phyloP scores from a whole-genome alignment of 2,113 vertebrate genomes.

The Danionella cerebrum region DNA sequence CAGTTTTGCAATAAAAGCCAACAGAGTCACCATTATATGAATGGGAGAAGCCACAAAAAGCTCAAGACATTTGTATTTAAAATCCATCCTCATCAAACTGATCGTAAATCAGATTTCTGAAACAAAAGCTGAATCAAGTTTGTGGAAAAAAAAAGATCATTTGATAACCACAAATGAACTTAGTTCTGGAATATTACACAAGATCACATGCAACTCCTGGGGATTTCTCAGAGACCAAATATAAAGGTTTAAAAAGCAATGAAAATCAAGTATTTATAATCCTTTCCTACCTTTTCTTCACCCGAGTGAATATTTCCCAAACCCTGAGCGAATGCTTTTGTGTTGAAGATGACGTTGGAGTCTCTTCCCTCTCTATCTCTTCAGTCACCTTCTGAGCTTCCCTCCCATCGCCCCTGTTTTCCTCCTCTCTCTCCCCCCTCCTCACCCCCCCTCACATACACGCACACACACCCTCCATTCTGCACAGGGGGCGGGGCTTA shows the following conservation, averaged over 20 bases:
- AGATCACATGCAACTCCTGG: too few relatives aligned
- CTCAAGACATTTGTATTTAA: too few relatives aligned
- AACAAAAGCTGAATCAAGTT: too few relatives aligned
- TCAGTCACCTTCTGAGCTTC: not conserved
- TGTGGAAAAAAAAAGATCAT: too few relatives aligned
- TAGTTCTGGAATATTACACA: too few relatives aligned
- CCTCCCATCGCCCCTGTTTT: not conserved
- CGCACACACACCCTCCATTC: not conserved
- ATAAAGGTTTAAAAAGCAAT: not conserved
- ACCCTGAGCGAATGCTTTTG: not conserved
- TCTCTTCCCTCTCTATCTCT: not conserved
- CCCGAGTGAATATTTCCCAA: not conserved
- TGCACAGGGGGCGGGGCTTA: not conserved
- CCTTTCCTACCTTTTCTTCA: slow-evolving; percentile 4
- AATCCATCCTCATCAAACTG: too few relatives aligned
- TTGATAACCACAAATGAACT: too few relatives aligned
- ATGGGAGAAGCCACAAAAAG: too few relatives aligned
- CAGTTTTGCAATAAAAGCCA: too few relatives aligned
- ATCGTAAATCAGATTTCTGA: too few relatives aligned
- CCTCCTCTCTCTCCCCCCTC: not conserved
- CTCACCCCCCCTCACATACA: not conserved
- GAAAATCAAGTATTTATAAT: not conserved
- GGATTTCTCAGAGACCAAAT: not conserved
- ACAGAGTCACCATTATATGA: too few relatives aligned
- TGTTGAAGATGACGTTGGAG: not conserved